Percentiles rank a stretch among this genome's conserved stretches.
Evolutionary conservation across 1,140 invertebrate species (phyloP).

Genomic region (Drosophila pandora): DNA sequence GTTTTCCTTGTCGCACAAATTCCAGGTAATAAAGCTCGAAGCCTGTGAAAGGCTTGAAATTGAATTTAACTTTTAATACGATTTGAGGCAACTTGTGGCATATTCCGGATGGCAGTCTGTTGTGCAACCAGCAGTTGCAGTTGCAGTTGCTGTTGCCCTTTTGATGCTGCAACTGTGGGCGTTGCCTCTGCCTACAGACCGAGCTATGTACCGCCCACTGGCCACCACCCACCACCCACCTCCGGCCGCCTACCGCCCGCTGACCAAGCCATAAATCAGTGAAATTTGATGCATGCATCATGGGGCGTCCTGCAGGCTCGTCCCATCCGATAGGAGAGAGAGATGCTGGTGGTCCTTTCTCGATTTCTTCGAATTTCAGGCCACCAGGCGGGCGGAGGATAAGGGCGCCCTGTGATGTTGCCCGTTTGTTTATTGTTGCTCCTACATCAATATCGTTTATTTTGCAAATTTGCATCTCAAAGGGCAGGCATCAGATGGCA

Average conservation of each 20-base stretch:
- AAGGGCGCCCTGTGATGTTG: constrained; percentile 5
- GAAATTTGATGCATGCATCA: constrained; percentile 55
- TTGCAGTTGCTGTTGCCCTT: not conserved
- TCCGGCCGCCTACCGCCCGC: constrained; percentile 4
- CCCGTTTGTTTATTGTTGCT: constrained; percentile 49
- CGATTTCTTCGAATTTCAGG: constrained; percentile 52
- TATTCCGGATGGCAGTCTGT: constrained; percentile 1
- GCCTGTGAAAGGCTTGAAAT: constrained; percentile 20
- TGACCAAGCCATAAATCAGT: constrained; percentile 49
- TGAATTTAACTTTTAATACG: constrained; percentile 43
- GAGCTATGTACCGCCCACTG: not conserved
- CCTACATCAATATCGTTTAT: constrained; percentile 59
- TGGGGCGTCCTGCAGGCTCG: constrained; percentile 24
- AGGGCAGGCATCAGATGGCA: constrained; percentile 30
- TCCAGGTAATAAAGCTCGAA: constrained; percentile 23
- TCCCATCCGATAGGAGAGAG: constrained; percentile 4
- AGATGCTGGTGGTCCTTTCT: constrained; percentile 44
- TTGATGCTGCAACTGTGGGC: constrained; percentile 20
- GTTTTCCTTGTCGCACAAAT: constrained; percentile 31
- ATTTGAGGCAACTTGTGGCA: constrained; percentile 34
- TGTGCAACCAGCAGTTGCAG: constrained; percentile 22
- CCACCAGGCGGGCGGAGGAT: constrained; percentile 24
- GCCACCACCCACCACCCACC: not conserved
- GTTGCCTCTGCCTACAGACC: not conserved
- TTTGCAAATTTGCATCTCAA: constrained; percentile 55